Evolutionary conservation across 2,888 invertebrate genomes (phyloP).

Genomic region (Molorchus minor): DNA sequence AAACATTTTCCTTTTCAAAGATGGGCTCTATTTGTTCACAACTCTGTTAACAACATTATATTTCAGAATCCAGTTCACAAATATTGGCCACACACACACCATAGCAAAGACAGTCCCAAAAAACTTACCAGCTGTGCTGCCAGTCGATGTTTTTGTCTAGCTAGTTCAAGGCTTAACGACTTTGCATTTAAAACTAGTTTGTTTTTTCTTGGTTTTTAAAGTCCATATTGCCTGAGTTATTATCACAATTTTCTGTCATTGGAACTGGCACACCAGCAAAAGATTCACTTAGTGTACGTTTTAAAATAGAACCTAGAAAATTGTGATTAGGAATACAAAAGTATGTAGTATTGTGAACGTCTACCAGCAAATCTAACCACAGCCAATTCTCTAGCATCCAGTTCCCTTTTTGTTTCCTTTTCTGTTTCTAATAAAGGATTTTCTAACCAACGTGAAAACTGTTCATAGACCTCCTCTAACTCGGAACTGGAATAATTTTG

Average conservation of each 20-base stretch:
- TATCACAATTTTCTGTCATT: constrained; percentile 63
- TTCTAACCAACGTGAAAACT: constrained; percentile 77
- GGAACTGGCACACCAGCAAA: constrained; percentile 72
- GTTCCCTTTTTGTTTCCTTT: constrained; percentile 70
- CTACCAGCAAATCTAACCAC: constrained; percentile 79
- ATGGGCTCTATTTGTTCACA: constrained; percentile 31
- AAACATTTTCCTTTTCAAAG: constrained; percentile 32
- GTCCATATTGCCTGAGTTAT: constrained; percentile 46
- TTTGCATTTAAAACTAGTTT: constrained; percentile 73
- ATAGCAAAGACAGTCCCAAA: no score
- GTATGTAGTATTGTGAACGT: no score
- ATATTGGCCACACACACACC: neutral
- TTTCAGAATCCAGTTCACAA: constrained; percentile 9
- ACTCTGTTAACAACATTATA: constrained; percentile 45
- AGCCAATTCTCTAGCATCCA: constrained; percentile 76
- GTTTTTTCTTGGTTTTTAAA: constrained; percentile 64
- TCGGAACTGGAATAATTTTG: constrained; percentile 67
- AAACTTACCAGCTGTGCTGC: constrained; percentile 74
- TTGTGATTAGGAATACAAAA: neutral
- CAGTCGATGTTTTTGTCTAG: constrained; percentile 74
- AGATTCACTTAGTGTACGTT: constrained; percentile 80
- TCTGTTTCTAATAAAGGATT: constrained; percentile 71
- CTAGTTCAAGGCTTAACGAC: constrained; percentile 76
- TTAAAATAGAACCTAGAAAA: constrained; percentile 64
- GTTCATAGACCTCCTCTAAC: constrained; percentile 81